Evolutionary conservation across 2,113 vertebrate species (phyloP).

Genomic region (Osmerus mordax): DNA sequence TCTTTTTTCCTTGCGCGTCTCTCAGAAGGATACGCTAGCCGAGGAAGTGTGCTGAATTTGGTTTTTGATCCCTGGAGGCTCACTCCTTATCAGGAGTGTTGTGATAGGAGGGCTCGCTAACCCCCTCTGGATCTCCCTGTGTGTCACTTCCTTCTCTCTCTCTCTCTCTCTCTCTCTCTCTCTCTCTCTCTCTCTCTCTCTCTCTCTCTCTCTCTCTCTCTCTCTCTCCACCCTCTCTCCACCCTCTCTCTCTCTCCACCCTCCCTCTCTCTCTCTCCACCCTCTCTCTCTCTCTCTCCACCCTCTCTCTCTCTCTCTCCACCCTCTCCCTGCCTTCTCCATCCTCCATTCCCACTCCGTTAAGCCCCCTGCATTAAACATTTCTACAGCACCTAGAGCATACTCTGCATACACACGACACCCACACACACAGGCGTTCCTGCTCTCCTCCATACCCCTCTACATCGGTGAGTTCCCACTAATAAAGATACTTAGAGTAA

Average conservation of each 20-base stretch:
- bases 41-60: slow-evolving; percentile 48
- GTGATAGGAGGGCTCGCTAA: slow-evolving; percentile 55
- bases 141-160: no score
- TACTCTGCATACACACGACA: slow-evolving; percentile 29
- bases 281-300: no score
- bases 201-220: no score
- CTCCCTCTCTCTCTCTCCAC: no score
- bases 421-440: not conserved
- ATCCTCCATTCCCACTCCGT: slow-evolving; percentile 49
- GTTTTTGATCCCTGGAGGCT: slow-evolving; percentile 54
- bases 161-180: no score
- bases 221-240: no score
- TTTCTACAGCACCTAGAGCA: slow-evolving; percentile 57
- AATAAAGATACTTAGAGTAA: slow-evolving; percentile 72
- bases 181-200: no score
- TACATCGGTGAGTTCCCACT: slow-evolving; percentile 61
- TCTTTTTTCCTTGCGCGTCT: slow-evolving; percentile 20
- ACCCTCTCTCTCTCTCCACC: no score
- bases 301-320: no score
- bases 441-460: slow-evolving; percentile 1
- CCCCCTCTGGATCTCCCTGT: no score
- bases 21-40: slow-evolving; percentile 23
- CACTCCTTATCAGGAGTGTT: slow-evolving; percentile 52
- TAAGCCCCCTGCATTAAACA: slow-evolving; percentile 63
- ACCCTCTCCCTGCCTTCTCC: no score